Conservation (phyloP, 92 coral and sea anemone genomes). For the Actinostola sp. region DNA sequence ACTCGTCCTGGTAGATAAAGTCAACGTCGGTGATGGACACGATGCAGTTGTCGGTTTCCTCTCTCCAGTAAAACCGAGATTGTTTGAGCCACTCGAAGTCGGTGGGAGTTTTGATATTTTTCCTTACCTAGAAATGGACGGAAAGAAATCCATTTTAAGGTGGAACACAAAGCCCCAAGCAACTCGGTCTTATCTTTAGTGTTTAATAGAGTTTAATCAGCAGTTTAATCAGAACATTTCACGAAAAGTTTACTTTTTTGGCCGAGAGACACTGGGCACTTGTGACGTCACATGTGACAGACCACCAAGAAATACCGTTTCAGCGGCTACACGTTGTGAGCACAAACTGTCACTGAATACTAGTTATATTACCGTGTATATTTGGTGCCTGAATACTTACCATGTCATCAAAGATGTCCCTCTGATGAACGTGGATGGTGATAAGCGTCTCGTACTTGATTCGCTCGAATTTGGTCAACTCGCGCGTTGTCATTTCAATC, state of each 20-base stretch:
- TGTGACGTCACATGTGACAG: too few species aligned
- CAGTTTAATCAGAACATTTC: too few species aligned
- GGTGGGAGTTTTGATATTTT: constrained; percentile 85
- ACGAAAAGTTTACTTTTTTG: too few species aligned
- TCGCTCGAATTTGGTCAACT: constrained; percentile 93
- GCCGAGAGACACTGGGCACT: too few species aligned
- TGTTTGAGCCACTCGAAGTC: constrained; percentile 99
- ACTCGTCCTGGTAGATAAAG: constrained; percentile 95
- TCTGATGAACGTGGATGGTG: constrained; percentile 94
- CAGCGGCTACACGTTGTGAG: too few species aligned
- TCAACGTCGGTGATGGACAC: constrained; percentile 99
- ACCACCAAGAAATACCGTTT: too few species aligned
- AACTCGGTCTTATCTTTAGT: too few species aligned
- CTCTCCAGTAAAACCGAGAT: constrained; percentile 98
- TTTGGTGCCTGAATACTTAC: constrained; percentile 39
- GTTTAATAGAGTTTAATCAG: too few species aligned
- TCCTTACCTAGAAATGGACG: constrained; percentile 66
- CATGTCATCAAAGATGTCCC: constrained; percentile 97
- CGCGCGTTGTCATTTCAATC: constrained; percentile 95
- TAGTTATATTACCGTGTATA: too few species aligned
- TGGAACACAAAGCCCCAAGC: too few species aligned
- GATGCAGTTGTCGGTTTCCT: constrained; percentile 93
- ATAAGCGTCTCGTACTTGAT: constrained; percentile 89
- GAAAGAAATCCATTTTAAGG: background rate
- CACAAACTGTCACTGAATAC: background rate